Evolutionary conservation across 1,140 invertebrate genomes (phyloP), one percentile per base, ranked within the genome.

Genomic region (Pollicipes pollicipes): DNA sequence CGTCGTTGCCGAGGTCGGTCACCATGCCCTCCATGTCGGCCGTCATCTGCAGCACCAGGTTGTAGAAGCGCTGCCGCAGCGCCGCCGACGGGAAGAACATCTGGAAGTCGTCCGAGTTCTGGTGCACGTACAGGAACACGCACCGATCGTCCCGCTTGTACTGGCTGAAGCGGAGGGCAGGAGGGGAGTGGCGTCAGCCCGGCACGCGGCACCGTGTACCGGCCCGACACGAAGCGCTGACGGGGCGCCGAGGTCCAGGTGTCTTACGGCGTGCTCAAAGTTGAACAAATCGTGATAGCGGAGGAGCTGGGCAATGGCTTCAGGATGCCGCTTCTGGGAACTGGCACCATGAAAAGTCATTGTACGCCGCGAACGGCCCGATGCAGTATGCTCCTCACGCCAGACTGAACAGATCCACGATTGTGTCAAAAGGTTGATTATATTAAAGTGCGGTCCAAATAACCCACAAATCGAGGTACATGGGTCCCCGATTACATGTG

Each of bases 41-140:
- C 0, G 91, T 93, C 78, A 96, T 85, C 80, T 93, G 87, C 21
- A 90, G 71, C 16, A 83, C 78, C 66, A 78, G 73, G 37, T 78
- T 73, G 74, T 80, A 80, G 74, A 82, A 81, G 69, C 79, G 85
- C 78, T 92, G 86, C 72, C 95, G 84, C 79, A 90, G 92, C 67
- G 85, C 75, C 68, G 88, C 85, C 0, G 94, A 97, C 21, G 97
- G 94, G 74, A 99, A 90, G 79, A 91, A 98, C 82, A 99, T 95
- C 85, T 99, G 96, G 82, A 99, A 99, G 82, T 98, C 95, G 78
- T 97, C 94, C 13, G 94, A 97, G 77, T 98, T 98, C 78, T 97
- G 90, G 79, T 96, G 91, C 30, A 99, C 96, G 80, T 99, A 99
- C 0, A 99, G 83, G 80, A 98, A 98, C 1, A 98, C 83, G 71